Conservation (phyloP, 1,140 invertebrate species). For the Tribolium madens region DNA sequence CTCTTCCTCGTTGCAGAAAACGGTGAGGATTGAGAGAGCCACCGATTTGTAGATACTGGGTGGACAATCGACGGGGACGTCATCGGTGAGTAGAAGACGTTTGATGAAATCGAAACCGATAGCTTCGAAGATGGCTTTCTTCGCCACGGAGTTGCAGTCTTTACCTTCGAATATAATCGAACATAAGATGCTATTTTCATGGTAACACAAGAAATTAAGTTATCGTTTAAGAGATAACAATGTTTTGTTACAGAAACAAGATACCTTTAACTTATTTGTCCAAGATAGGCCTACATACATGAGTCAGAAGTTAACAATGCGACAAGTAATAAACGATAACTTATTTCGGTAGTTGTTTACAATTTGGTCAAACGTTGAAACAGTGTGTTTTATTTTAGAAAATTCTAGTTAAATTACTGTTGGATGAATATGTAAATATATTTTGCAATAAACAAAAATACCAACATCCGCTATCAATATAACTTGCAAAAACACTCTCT, state of each 20-base stretch:
- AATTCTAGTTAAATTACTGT: neutral
- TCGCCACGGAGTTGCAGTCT: slow-evolving; percentile 78
- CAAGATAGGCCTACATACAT: neutral
- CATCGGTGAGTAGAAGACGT: slow-evolving; percentile 79
- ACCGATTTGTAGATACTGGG: slow-evolving; percentile 90
- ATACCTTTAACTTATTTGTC: neutral
- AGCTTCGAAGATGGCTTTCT: slow-evolving; percentile 86
- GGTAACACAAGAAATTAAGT: neutral
- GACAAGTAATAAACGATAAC: neutral
- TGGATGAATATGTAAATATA: neutral
- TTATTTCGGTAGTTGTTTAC: neutral
- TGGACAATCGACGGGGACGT: slow-evolving; percentile 85
- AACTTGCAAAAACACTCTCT: neutral
- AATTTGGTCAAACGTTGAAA: neutral
- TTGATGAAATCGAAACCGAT: slow-evolving; percentile 88
- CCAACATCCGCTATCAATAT: neutral
- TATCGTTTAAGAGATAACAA: neutral
- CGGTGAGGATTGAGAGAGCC: slow-evolving; percentile 84
- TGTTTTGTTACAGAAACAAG: too few species aligned
- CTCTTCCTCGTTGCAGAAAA: slow-evolving; percentile 84
- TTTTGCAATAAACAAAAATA: neutral
- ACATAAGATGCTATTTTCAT: neutral
- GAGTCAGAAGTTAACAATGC: neutral
- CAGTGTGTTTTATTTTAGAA: neutral
- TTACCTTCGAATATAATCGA: slow-evolving; percentile 62